Conservation (phyloP, 2,888 invertebrate genomes). For the Plagodis dolabraria region DNA sequence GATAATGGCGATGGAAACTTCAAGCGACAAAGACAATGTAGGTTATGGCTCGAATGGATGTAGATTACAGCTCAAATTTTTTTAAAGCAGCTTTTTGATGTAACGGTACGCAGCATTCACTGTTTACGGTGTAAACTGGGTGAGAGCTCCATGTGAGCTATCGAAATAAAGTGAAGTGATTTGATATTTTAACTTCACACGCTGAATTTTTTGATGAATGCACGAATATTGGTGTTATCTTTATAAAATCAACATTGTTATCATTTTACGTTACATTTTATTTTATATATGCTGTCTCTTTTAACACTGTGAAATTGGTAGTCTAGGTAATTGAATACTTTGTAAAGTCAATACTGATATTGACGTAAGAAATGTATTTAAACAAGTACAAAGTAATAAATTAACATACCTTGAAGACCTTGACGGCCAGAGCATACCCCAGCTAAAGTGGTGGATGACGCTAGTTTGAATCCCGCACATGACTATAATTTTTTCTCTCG, state of each 20-base stretch:
- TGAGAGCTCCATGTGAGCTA: conserved; percentile 13
- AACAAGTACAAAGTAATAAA: too few relatives aligned
- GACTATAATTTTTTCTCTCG: too few relatives aligned
- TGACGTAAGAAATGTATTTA: too few relatives aligned
- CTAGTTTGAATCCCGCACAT: too few relatives aligned
- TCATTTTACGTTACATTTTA: background rate
- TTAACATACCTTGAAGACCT: too few relatives aligned
- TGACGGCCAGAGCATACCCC: too few relatives aligned
- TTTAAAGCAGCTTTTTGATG: conserved; percentile 19
- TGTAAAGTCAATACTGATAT: too few relatives aligned
- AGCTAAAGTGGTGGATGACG: too few relatives aligned
- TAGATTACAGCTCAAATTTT: conserved; percentile 41
- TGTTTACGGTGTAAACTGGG: conserved; percentile 31
- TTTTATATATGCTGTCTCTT: background rate
- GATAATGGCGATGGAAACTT: conserved; percentile 69
- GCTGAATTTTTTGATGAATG: conserved; percentile 2
- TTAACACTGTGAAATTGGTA: background rate
- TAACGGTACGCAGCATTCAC: conserved; percentile 14
- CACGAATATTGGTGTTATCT: conserved; percentile 6
- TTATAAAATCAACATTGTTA: background rate
- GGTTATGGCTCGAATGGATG: conserved; percentile 58
- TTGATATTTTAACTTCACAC: conserved; percentile 28
- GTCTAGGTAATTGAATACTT: too few relatives aligned
- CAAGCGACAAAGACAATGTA: conserved; percentile 65
- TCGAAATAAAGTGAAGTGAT: conserved; percentile 23